Base-by-base conservation (phyloP, 2,888 invertebrate species). In the Phyllotreta striolata region DNA sequence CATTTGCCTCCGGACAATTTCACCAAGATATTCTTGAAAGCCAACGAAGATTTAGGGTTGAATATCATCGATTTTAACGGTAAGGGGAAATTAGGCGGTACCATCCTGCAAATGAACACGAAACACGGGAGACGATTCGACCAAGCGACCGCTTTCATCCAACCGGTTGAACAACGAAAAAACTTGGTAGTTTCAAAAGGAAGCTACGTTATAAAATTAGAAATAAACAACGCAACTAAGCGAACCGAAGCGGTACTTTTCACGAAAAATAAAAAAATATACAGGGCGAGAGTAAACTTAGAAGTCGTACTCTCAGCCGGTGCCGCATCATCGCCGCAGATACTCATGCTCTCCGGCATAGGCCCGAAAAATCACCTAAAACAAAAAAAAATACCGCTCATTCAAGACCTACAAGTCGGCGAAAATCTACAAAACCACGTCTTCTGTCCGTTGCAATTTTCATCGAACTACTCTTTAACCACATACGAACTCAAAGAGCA, bases 391-490 rank as follows among this genome's bases (percentile, higher is more conserved):
- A 89, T 92, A 55, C 77, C 83, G 0, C 84, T 88, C 4, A 74
- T 91, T 46, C 83, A 86, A 67, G 85, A 92, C 74, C 83, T 91
- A 1, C 88, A 87, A 0, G 92, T 93, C 0, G 93, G 93, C 2
- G 85, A 86, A 72, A 92, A 91, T 78, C 83, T 93, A 0, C 91
- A 91, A 77, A 92, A 92, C 77, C 92, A 92, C 73, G 84, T 88
- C 0, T 85, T 90, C 66, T 87, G 87, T 2, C 89, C 89, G 3
- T 81, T 91, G 61, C 87, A 87, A 0, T 92, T 92, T 74, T 81
- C 88, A 54, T 85, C 89, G 1, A 89, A 91, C 73, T 85, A 87
- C 56, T 85, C 86, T 2, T 79, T 38, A 3, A n/a, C 55, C 1
- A 41, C 14, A 7, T 40, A 66, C 24, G 37, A 55, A 2, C 37